Base-by-base conservation (phyloP, 2,797 vertebrate genomes). In the Leptodactylus fallax region DNA sequence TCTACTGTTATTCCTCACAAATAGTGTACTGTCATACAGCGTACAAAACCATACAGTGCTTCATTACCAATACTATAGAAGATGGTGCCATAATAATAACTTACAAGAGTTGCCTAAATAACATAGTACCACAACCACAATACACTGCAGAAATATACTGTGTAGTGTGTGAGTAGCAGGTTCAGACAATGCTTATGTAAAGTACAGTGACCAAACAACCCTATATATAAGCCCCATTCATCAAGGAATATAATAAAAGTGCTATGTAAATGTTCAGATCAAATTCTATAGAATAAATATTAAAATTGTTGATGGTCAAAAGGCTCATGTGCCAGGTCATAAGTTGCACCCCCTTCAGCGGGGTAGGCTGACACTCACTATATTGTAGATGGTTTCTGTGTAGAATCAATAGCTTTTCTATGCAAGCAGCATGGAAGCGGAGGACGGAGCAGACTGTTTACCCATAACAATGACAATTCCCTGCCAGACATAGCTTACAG, bases 391-490 rank as follows among this genome's bases (percentile, higher is more conserved):
- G 16, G 25, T 21, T 74, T 27, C 3, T 16, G 12, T 56, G 65
- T 56, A 67, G 27, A 79, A 71, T 78, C 53, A 84, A 84, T 51
- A 45, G 27, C 16, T 79, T 79, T 60, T 25, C 45, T 78, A 80
- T 60, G 14, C 51, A 47, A 71, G 27, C 65, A 80, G 55, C 51
- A 7, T 11, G 58, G 25, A 77, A 25, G n/a, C 58, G 63, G 21
- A 83, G 82, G 60, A 63, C 45, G 21, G 14, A 88, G 77, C 81
- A 88, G 61, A 88, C 65, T 88, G 82, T 88, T 88, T 84, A 87
- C 36, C 87, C 76, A 79, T 58, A 88, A 79, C 65, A 88, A 69
- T 36, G 58, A 78, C 51, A 10, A 13, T 71, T 60, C 76, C 81
- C 76, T 84, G 87, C 49, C 74, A 83, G 53, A 47, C 21, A 19